A percentile compares a stretch with the other conserved stretches of the same genome.
These are phyloP conservation scores for Hylaeus anthracinus DNA, from an alignment of 1,140 invertebrate species.

Conservation along the genomic window DNA sequence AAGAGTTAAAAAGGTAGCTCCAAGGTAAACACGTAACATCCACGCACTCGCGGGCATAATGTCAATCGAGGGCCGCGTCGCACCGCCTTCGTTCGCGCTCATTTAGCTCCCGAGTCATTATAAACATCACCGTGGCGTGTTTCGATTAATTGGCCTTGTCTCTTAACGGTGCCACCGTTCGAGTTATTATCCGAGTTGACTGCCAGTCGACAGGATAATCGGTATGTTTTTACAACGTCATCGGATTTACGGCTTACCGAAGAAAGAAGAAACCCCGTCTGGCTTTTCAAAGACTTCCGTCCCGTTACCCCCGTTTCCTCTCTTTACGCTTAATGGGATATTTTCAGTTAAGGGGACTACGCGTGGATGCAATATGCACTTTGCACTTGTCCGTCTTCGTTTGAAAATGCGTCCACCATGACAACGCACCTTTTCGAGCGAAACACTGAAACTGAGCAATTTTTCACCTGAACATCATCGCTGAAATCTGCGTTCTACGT, in stretches of 20 bases:
- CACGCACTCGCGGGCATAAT: neutral
- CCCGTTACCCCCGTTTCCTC: conserved; percentile 14
- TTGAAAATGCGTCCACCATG: neutral
- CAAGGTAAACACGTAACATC: neutral
- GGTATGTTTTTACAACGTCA: conserved; percentile 29
- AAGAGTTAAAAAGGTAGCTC: no score
- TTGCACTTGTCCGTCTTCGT: conserved; percentile 8
- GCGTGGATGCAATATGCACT: neutral
- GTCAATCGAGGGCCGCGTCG: neutral
- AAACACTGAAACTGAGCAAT: neutral
- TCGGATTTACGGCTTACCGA: conserved; percentile 30
- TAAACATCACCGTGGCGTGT: conserved; percentile 9
- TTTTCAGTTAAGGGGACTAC: conserved; percentile 42
- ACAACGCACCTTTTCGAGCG: neutral
- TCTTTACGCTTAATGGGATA: conserved; percentile 49
- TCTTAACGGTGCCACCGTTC: conserved; percentile 1
- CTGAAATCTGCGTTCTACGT: no score
- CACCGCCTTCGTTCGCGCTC: neutral
- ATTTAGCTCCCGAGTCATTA: neutral
- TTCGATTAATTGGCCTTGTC: conserved; percentile 36
- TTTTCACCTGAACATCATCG: neutral
- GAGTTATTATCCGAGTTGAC: conserved; percentile 1
- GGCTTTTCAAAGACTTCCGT: conserved; percentile 52
- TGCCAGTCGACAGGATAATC: conserved; percentile 31
- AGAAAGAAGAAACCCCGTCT: neutral